Conservation (phyloP, 2,113 vertebrate genomes). For the Albula glossodonta region DNA sequence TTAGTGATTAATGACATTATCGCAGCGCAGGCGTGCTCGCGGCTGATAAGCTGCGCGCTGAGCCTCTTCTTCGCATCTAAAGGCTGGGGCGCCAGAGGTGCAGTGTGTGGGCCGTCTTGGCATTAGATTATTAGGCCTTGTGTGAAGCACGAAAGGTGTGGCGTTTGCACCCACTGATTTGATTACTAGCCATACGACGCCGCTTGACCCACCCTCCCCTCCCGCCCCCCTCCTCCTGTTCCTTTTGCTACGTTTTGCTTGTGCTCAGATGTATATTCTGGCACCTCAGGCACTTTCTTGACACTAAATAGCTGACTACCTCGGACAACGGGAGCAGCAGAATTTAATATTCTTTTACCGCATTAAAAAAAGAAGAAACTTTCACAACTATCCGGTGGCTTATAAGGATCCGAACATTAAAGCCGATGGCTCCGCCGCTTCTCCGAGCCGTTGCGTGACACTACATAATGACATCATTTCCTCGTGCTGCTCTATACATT, state of each 20-base stretch:
- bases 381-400: background rate
- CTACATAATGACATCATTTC: conserved; percentile 34
- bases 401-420: background rate
- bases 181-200: conserved; percentile 2
- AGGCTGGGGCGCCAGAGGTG: background rate
- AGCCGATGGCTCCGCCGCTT: too few relatives aligned
- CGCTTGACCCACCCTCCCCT: background rate
- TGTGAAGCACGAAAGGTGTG: background rate
- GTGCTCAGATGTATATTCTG: background rate
- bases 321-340: background rate
- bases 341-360: background rate
- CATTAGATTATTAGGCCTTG: background rate
- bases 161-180: background rate
- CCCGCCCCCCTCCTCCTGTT: background rate
- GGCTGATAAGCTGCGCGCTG: conserved; percentile 12
- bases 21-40: background rate
- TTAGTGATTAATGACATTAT: conserved; percentile 26
- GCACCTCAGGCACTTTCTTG: background rate
- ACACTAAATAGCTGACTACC: background rate
- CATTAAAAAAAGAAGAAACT: background rate
- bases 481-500: conserved; percentile 34
- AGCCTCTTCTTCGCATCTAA: background rate
- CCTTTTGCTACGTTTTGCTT: background rate
- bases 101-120: background rate
- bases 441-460: conserved; percentile 8